Evolutionary conservation across 23 tunicate genomes (phyloP).

Genomic region (Botrylloides violaceus): DNA sequence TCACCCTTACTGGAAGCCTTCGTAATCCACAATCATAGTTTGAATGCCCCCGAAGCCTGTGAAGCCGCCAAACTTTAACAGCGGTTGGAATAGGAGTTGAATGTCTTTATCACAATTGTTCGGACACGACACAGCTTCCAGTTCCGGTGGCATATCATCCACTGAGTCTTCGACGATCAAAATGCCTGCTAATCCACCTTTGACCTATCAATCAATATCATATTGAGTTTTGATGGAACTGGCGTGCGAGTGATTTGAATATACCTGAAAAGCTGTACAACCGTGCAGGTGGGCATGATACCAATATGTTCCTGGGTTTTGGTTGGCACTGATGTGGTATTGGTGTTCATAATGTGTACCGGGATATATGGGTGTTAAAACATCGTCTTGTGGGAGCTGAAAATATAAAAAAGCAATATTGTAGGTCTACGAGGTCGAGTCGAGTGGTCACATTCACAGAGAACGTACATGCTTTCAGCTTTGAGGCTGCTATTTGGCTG

Average conservation of each 20-base stretch:
- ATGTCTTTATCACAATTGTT: constrained; percentile 51
- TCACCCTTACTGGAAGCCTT: background rate
- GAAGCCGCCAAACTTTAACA: constrained; percentile 31
- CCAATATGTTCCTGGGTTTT: constrained; percentile 66
- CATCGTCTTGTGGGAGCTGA: constrained; percentile 73
- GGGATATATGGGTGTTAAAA: constrained; percentile 39
- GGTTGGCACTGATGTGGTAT: constrained; percentile 33
- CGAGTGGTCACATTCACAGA: too few species aligned
- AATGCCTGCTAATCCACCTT: constrained; percentile 69
- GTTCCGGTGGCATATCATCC: constrained; percentile 22
- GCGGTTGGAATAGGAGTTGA: constrained; percentile 55
- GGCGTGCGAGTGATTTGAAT: background rate
- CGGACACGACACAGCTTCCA: constrained; percentile 57
- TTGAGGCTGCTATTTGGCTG: too few species aligned
- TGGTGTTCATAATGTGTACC: constrained; percentile 18
- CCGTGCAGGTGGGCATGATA: constrained; percentile 78
- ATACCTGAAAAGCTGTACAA: constrained; percentile 47
- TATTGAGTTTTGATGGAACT: background rate
- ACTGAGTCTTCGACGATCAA: constrained; percentile 51
- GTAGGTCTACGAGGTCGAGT: too few species aligned
- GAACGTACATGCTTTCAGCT: too few species aligned
- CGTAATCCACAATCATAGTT: background rate
- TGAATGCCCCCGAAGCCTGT: constrained; percentile 24
- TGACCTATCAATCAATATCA: constrained; percentile 30
- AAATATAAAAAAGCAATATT: too few species aligned